A percentile compares a stretch with the other conserved stretches of the same genome.
phyloP scores from a whole-genome alignment of 2,113 vertebrate species.

The Cercocebus atys region DNA sequence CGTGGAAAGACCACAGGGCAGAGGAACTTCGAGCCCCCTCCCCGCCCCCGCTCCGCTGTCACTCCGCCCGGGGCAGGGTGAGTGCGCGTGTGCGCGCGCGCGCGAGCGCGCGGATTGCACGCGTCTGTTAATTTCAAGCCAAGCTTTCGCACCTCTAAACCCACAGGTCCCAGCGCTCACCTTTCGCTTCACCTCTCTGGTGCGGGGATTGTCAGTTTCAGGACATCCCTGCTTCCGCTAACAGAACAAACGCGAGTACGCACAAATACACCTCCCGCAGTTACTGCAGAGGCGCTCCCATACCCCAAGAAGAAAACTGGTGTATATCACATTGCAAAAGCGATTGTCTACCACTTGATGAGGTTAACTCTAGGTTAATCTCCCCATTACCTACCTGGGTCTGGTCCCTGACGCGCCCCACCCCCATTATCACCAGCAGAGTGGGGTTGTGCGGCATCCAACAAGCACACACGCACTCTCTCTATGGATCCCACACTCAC shows the following conservation, averaged over 20 bases:
- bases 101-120: constrained; percentile 41
- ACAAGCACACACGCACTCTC: background rate
- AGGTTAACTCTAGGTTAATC: constrained; percentile 80
- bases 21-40: background rate
- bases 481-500: background rate
- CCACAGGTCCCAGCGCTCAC: background rate
- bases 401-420: background rate
- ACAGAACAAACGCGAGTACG: background rate
- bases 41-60: background rate
- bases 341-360: constrained; percentile 49
- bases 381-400: constrained; percentile 64
- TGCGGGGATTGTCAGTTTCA: background rate
- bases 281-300: background rate
- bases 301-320: background rate
- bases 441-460: background rate
- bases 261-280: background rate
- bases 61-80: background rate
- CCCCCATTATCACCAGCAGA: background rate
- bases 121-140: constrained; percentile 75
- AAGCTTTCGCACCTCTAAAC: constrained; percentile 61
- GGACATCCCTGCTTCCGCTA: background rate
- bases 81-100: fast-evolving
- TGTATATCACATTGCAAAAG: constrained; percentile 71
- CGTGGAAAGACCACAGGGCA: background rate
- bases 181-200: background rate